phyloP scores from a whole-genome alignment of 2,113 vertebrate species.

The Pluvialis apricaria region DNA sequence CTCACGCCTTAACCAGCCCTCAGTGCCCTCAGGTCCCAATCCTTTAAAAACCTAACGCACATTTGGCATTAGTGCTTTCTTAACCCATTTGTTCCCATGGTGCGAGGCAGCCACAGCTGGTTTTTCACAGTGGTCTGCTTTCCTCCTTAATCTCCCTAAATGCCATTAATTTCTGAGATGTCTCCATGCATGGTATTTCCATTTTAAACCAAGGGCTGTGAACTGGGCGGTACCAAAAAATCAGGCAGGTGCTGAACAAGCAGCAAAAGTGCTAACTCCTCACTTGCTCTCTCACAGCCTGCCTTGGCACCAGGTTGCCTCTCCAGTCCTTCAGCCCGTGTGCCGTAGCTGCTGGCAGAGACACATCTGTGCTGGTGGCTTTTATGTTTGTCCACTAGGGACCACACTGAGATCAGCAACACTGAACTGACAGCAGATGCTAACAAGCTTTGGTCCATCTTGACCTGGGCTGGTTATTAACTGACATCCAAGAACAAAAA shows the following conservation, averaged over 20 bases:
- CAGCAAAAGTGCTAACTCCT: background rate
- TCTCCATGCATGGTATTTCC: background rate
- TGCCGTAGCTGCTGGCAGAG: background rate
- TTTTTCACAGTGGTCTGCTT: background rate
- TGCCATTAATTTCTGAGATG: background rate
- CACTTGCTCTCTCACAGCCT: background rate
- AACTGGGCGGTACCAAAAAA: background rate
- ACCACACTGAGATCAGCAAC: conserved; percentile 7
- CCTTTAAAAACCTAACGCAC: background rate
- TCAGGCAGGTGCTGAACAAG: background rate
- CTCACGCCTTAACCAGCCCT: background rate
- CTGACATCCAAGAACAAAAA: background rate
- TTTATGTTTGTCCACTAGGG: background rate
- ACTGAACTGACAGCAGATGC: background rate
- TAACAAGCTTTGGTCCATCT: background rate
- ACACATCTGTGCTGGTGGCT: background rate
- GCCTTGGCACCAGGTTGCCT: background rate
- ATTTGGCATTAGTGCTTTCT: background rate
- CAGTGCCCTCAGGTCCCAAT: background rate
- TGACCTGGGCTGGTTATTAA: background rate
- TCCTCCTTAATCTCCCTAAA: background rate
- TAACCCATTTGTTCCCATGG: background rate
- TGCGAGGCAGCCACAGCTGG: background rate
- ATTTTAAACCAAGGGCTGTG: background rate
- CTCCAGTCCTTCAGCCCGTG: background rate